Percentiles rank a stretch among this genome's conserved stretches.
These are phyloP conservation scores for Neodiprion fabricii DNA, from an alignment of 1,140 invertebrate species.

Conservation along the genomic window DNA sequence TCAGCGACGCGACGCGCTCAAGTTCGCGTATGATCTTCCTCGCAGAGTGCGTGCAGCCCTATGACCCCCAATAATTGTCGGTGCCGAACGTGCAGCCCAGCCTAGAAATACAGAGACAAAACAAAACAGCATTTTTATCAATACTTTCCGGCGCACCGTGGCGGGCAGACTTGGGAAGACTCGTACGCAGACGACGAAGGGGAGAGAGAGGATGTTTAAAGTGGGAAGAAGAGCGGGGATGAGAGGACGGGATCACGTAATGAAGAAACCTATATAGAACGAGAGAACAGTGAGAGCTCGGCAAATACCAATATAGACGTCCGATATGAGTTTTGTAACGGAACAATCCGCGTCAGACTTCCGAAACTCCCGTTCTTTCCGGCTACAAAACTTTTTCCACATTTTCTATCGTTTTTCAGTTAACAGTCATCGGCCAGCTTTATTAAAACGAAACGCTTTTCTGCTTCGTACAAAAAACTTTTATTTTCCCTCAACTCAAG, in stretches of 20 bases:
- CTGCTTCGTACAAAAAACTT: not conserved
- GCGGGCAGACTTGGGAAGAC: not conserved
- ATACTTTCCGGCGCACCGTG: not conserved
- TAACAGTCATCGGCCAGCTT: not conserved
- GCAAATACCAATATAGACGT: not conserved
- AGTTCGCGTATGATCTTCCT: not conserved
- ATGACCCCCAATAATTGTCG: not conserved
- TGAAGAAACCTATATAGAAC: conserved; percentile 5
- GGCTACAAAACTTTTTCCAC: not conserved
- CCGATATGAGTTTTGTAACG: conserved; percentile 6
- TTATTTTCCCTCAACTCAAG: not conserved
- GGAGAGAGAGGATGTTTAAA: not conserved
- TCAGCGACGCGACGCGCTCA: not conserved
- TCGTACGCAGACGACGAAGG: not conserved
- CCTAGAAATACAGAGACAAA: not conserved
- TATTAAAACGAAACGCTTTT: not conserved
- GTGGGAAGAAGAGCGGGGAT: not conserved
- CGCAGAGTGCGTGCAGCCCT: not conserved
- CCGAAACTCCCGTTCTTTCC: not conserved
- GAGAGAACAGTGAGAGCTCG: not conserved
- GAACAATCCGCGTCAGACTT: conserved; percentile 6
- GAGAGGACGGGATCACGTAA: not conserved
- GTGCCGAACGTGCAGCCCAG: not conserved
- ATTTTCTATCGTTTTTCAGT: not conserved
- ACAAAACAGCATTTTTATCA: not conserved